Evolutionary conservation across 2,113 vertebrate genomes (phyloP), one percentile per base, ranked within the genome.

Genomic region (Pitta sordida): DNA sequence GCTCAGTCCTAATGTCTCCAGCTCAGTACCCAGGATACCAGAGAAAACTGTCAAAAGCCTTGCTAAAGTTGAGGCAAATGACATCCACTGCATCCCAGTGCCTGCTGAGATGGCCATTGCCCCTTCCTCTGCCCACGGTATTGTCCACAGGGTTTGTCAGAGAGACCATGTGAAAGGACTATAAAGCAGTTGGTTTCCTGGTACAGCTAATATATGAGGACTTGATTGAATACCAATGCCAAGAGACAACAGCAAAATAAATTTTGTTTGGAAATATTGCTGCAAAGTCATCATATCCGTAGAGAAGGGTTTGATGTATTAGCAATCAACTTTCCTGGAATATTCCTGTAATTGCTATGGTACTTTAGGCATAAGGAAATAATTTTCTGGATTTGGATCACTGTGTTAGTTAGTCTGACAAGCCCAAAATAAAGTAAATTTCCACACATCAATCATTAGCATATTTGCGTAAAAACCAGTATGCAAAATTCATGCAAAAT

Each of bases 341-440:
- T 90, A 94, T 70, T 94, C 63, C 39, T 83, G 21, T 86, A 90
- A 93, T 83, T 86, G 71, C 94, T 93, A 77, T 9, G 32, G 88
- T 62, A 88, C 79, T 70, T 85, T 88, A 88, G 85, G 76, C 7
- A 0, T 30, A 90, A 93, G 75, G 79, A 95, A 96, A 90, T 79
- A 39, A 93, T 95, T 83, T 93, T 93, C 79, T 90, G 80, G 80
- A 95, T 96, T 83, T 95, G 92, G 93, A 91, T 96, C 83, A 93
- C 93, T 96, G 44, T 87, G 90, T 91, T 96, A 96, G 84, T 93
- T 74, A 93, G 94, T 96, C 95, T 96, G 90, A 93, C 90, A 94
- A 95, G 86, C 90, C 64, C 90, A 69, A 93, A 95, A 94, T 96
- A 91, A 91, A 96, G 83, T 70, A 93, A 58, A 86, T 93, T 90